Conservation (phyloP, 1,140 invertebrate genomes). For the Coenobita brevimanus region DNA sequence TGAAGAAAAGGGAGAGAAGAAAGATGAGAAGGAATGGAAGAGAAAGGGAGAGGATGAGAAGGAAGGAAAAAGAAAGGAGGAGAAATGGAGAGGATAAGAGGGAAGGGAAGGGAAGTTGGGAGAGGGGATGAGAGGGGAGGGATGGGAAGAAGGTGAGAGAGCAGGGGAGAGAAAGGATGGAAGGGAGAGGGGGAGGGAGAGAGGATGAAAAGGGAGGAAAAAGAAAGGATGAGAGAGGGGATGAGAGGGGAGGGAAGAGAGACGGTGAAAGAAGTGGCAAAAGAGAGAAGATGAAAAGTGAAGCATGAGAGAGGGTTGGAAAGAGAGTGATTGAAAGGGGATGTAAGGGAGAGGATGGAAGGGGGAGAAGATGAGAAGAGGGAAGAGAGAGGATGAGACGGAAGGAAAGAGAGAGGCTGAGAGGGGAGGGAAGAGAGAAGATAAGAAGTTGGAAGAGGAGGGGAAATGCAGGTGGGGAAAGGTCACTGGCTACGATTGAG, state of each 20-base stretch:
- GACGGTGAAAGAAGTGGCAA: background rate
- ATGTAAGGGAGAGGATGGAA: background rate
- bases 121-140: background rate
- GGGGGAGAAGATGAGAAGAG: background rate
- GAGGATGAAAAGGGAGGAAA: background rate
- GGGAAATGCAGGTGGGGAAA: no score
- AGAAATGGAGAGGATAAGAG: background rate
- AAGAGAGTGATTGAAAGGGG: background rate
- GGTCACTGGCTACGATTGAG: no score
- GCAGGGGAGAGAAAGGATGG: background rate
- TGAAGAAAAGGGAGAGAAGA: background rate
- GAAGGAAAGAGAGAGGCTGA: no score
- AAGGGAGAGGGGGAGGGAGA: background rate
- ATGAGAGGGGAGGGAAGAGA: background rate
- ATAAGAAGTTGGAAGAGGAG: no score
- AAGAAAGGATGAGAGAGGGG: background rate
- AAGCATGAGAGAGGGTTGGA: background rate
- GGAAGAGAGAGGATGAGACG: no score
- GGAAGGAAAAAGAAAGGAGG: background rate
- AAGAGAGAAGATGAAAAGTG: no score
- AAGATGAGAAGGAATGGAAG: background rate
- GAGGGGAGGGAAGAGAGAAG: no score
- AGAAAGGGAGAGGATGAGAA: background rate
- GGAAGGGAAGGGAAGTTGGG: background rate
- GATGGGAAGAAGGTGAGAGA: background rate